Base-by-base conservation (phyloP, 2,888 invertebrate genomes). In the Volucella inflata region DNA sequence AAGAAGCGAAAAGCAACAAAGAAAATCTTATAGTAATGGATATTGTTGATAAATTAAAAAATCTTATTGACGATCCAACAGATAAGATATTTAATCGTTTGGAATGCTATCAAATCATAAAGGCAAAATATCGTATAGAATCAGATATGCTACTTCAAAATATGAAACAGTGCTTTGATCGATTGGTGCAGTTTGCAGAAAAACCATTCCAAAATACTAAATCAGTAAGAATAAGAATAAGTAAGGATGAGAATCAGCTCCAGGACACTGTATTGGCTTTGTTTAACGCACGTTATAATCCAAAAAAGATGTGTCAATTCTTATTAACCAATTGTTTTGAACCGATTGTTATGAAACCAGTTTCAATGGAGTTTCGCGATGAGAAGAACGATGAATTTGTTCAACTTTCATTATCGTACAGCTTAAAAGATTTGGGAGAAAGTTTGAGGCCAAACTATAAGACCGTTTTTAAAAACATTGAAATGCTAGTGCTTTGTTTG, bases 241-340 rank as follows among this genome's bases (percentile, higher is more conserved):
- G 91, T 42, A 91, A 90, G 38, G 90, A 92, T 57, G 89, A 89
- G 21, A 62, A 85, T 14, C 90, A 90, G 76, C 46, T 92, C 36
- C 90, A 91, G 64, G 91, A 92, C 42, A 90, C 91, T 16, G 89
- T 91, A 0, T 88, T 90, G 46, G 91, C 92, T 0, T 78, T 92
- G 0, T 91, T 92, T 55, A 90, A 92, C 87, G 89, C 91, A 2
- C 90, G 90, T 50, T 92, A 91, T 65, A 91, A 91, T 87, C 90
- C 92, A 0, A 88, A 88, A n/a, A 89, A 89, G 42, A 87, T 92
- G 2, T 92, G 91, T 46, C 88, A 90, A 11, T 92, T 92, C 67
- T 77, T 92, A 1, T 51, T 92, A 12, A 89, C 90, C 2, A 91
- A 92, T 74, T 91, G 92, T 46, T 91, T 92, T 53, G 89, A 90